phyloP scores from a whole-genome alignment of 2,113 vertebrate genomes.

The Pandion haliaetus region DNA sequence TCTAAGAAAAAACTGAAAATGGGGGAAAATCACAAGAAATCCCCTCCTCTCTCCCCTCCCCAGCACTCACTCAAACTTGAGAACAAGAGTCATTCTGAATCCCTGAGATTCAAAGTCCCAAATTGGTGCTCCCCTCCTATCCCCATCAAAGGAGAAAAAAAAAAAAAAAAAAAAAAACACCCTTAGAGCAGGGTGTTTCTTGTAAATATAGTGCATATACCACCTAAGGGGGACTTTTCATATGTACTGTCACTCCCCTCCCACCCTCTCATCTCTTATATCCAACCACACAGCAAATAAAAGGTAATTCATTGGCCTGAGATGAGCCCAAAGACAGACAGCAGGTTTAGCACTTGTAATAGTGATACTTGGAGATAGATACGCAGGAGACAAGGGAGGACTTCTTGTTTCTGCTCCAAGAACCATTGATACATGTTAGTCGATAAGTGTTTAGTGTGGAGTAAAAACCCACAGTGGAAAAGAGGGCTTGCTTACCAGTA shows the following conservation, averaged over 20 bases:
- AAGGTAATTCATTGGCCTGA: background rate
- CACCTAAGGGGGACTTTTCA: background rate
- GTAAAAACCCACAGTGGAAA: background rate
- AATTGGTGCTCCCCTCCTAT: background rate
- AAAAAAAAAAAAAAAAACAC: background rate
- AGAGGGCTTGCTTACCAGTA: background rate
- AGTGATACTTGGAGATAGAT: background rate
- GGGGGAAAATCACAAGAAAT: background rate
- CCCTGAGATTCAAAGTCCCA: background rate
- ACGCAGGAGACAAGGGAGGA: background rate
- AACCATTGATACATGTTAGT: background rate
- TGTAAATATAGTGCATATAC: background rate
- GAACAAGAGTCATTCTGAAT: background rate
- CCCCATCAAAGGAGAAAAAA: background rate
- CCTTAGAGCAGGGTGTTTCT: background rate
- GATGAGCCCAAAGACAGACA: background rate
- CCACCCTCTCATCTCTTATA: background rate
- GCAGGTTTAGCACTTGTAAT: background rate
- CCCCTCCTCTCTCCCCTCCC: background rate
- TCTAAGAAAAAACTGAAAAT: background rate
- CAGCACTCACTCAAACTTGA: background rate
- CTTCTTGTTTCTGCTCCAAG: background rate
- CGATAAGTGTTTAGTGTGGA: background rate
- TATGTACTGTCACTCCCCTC: rapidly evolving
- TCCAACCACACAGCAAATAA: background rate